Conservation (phyloP, 2,797 vertebrate species). For the Coregonus suidteri region DNA sequence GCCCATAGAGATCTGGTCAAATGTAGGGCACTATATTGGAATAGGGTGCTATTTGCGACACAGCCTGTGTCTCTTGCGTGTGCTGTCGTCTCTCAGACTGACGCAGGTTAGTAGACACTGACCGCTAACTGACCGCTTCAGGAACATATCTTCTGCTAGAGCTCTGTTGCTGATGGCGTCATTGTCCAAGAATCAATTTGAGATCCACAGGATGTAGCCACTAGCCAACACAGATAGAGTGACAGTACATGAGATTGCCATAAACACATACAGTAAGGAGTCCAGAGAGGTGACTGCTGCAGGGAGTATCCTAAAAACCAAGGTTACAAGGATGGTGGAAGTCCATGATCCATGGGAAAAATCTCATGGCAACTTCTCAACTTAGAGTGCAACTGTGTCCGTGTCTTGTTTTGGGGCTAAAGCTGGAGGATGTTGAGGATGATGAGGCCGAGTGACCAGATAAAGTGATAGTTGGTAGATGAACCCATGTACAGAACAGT, state of each 20-base stretch:
- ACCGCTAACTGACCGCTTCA: too few species aligned
- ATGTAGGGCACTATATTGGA: neutral
- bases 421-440: conserved; percentile 4
- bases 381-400: neutral
- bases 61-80: neutral
- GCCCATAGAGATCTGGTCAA: too few species aligned
- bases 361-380: neutral
- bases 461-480: conserved; percentile 1
- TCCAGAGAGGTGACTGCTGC: neutral
- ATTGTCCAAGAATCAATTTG: neutral
- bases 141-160: neutral
- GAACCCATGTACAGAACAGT: conserved; percentile 6
- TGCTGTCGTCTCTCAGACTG: conserved; percentile 8
- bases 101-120: conserved; percentile 11
- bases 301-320: neutral
- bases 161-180: neutral
- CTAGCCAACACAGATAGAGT: neutral
- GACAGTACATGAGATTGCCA: neutral
- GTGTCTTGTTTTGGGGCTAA: neutral
- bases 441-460: conserved; percentile 5
- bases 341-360: neutral
- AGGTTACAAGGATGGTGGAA: neutral
- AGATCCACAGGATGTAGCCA: neutral
- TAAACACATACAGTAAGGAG: neutral
- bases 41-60: neutral